Base-by-base conservation (phyloP, 2,797 vertebrate genomes). In the Echeneis naucrates region DNA sequence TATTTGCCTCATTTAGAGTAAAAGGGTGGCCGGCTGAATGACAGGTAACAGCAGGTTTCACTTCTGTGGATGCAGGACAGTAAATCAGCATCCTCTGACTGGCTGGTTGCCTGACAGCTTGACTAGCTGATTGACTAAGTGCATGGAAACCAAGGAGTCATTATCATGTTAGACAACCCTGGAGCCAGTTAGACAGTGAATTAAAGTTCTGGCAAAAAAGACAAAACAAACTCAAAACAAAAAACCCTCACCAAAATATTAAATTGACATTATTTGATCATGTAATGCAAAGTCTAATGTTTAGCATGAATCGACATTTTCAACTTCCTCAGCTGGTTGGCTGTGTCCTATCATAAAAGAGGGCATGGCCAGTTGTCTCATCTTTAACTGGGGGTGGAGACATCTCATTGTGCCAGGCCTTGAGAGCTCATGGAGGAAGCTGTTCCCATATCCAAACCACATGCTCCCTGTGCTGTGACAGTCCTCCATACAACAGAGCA, bases 371-470 rank as follows among this genome's bases (percentile, higher is more conserved):
- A 44, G 63, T 83, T 75, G 82, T 86, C 86, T 89, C 87, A 77
- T 84, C 68, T 88, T 92, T 85, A 66, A 84, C 79, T 77, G 77
- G 77, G 91, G 88, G 85, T 88, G 88, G 89, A 90, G 89, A 89
- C 84, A 75, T 81, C 63, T 91, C 89, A 88, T 92, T 91, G 90
- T 92, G 84, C 82, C 76, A 85, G 86, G 86, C 85, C 90, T 90
- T 92, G 91, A 93, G 92, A 92, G 92, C 88, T 91, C 84, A 84
- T 70, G 85, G 84, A 89, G 81, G 92, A 94, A 87, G 90, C 85
- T 89, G 89, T 92, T 93, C 88, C 92, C 92, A 92, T 94, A 94
- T 94, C 94, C 89, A 86, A 92, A 92, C 92, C 91, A 92, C 92
- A 94, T 92, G 92, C 92, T 92, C 88, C 92, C 75, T 87, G 89